Evolutionary conservation across 2,888 invertebrate genomes (phyloP).

Genomic region (Sclerodermus sp.): DNA sequence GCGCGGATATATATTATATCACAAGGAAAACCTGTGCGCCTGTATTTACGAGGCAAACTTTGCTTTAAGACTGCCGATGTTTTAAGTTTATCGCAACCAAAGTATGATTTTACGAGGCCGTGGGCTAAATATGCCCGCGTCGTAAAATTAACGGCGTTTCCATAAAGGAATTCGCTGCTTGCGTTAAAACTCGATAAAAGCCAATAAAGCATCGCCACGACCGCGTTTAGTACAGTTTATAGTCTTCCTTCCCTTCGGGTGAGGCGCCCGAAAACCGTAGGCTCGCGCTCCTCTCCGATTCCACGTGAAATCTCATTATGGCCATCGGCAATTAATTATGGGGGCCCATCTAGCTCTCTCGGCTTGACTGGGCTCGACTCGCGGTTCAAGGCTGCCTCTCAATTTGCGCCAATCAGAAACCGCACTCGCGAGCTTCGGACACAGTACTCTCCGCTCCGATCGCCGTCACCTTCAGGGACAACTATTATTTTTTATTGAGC

Average conservation of each 20-base stretch:
- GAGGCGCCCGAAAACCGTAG: not conserved
- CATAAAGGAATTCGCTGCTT: constrained; percentile 49
- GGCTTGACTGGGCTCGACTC: no score
- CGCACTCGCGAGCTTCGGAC: no score
- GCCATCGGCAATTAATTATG: no score
- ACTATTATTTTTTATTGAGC: no score
- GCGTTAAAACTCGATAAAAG: constrained; percentile 50
- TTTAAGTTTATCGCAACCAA: constrained; percentile 51
- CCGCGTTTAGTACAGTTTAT: constrained; percentile 39
- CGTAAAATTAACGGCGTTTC: constrained; percentile 55
- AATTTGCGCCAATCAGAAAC: no score
- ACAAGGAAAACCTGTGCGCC: constrained; percentile 3
- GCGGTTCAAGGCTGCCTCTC: no score
- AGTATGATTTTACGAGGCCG: constrained; percentile 52
- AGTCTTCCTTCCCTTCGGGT: constrained; percentile 14
- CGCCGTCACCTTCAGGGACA: no score
- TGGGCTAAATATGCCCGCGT: constrained; percentile 48
- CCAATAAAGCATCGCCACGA: constrained; percentile 44
- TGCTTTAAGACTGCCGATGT: constrained; percentile 43
- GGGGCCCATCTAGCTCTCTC: no score
- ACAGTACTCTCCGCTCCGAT: no score
- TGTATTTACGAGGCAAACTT: constrained; percentile 49
- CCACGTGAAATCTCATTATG: no score
- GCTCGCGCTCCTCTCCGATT: no score
- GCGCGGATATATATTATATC: constrained; percentile 2